Base-by-base conservation (phyloP, 2,888 invertebrate species). In the Meiosimyza decipiens region DNA sequence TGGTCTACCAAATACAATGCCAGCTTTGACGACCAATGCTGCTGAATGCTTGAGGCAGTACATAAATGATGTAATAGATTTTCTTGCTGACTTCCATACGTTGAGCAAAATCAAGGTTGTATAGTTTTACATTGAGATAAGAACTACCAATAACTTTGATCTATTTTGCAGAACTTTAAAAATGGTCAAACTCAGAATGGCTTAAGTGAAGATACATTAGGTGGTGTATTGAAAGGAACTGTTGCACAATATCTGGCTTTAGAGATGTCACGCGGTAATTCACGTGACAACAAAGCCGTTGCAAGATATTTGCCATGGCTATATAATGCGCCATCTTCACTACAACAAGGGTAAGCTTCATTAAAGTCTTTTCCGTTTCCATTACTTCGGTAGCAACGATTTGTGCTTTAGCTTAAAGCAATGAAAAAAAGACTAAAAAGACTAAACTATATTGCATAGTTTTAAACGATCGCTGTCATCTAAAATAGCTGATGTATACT, bases 51-150 rank as follows among this genome's bases (percentile, higher is more conserved):
- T 99, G 92, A 90, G 95, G 40, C 94, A 95, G 73, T 95, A 98
- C 86, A 90, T 99, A 71, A 92, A 92, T 28, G 99, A 99, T 87
- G 94, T 97, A 78, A 89, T 99, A 57, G 99, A 99, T 77, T 95
- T 99, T 86, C 90, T 99, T 76, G 94, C 96, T 12, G 99, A 99
- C 87, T 95, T 98, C 77, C 97, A 99, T 84, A 95, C 98, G 1
- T 90, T 99, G 71, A 95, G 95, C 80, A 98, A 98, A 90, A 93
- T 99, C 77, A 99, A 98, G 92, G 97, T 96, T 85, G 73, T 76
- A 49, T 7, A 7, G 40, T 12, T 13, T 57, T 28, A 1, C 12
- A 57, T 54, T 54, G 18, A 16, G 28, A 6, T 60, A 3, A 28
- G 6, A 60, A 71, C 28, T 47, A 22, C 11, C 16, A 5, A 6